phyloP scores from a whole-genome alignment of 2,797 vertebrate genomes.

The Thunnus albacares region DNA sequence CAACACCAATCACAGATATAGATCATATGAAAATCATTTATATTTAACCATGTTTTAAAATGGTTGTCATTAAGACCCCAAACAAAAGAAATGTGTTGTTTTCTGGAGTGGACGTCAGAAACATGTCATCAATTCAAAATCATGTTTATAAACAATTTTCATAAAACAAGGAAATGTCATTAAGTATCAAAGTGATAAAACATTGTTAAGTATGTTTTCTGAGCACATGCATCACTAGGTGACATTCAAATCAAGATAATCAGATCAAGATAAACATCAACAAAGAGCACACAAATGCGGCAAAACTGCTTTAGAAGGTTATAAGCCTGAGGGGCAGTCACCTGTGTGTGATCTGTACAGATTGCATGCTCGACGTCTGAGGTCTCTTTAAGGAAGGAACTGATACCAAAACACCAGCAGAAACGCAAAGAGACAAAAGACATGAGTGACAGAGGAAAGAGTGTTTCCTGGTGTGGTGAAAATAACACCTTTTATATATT shows the following conservation, averaged over 20 bases:
- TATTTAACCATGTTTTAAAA: no score
- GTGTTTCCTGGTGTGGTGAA: not conserved
- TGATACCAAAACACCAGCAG: conserved; percentile 3
- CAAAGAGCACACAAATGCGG: not conserved
- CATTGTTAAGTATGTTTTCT: no score
- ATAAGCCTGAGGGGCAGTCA: not conserved
- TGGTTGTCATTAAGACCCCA: no score
- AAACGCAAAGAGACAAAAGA: not conserved
- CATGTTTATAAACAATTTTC: no score
- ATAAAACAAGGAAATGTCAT: no score
- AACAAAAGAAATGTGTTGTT: no score
- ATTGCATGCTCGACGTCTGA: conserved; percentile 1
- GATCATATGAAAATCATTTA: no score
- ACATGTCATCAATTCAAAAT: no score
- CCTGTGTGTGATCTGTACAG: not conserved
- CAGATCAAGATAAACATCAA: not conserved
- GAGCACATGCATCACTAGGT: not conserved
- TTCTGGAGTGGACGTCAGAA: no score
- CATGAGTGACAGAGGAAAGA: not conserved
- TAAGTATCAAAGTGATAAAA: no score
- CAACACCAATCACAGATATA: no score
- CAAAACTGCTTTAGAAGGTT: not conserved
- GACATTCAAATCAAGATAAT: not conserved
- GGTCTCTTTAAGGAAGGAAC: not conserved
- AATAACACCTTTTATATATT: not conserved